Base-by-base conservation (phyloP, 2,797 vertebrate species). In the Todus mexicanus region DNA sequence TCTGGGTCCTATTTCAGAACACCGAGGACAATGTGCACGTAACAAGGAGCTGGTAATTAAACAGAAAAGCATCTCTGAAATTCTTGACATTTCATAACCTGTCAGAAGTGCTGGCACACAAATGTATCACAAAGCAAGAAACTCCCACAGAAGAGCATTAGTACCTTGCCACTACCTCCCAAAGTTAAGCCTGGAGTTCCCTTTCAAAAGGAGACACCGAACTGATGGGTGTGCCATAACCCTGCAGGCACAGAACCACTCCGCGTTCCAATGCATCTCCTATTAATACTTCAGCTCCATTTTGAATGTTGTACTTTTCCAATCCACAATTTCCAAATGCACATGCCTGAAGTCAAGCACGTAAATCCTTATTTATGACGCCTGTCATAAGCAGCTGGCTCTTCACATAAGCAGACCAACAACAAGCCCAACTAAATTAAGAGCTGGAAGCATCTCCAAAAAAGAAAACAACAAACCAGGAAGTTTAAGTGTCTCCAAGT, bases 41-140 rank as follows among this genome's bases (percentile, higher is more conserved):
- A 56, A 40, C 5, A 38, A 75, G 50, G 60, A 93, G 53, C 7
- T 84, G 38, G 42, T 92, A 95, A 97, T 96, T 96, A 96, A 96
- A 87, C 93, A 45, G 83, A 91, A 92, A 84, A 80, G 51, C 18
- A 60, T 84, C 89, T 86, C 95, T 88, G 80, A 90, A 94, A 96
- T 84, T 71, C 79, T 31, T 88, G 43, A 82, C 57, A 17, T 94
- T 96, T 89, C 73, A 59, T 87, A 94, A 89, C 65, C 90, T 88
- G 81, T 87, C 78, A 80, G 76, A 73, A 75, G 74, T 43, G 83
- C 70, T n/a, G 10, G 89, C 40, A 43, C 33, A 60, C 69, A 80
- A 93, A 93, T 85, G 51, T 10, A 95, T 65, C 92, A 77, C 56
- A 71, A 93, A 79, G 81, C 85, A 94, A 92, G 93, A 94, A 91